These are phyloP conservation scores for Candoia aspera DNA, from an alignment of 2,113 vertebrate genomes.

Conservation along the genomic window DNA sequence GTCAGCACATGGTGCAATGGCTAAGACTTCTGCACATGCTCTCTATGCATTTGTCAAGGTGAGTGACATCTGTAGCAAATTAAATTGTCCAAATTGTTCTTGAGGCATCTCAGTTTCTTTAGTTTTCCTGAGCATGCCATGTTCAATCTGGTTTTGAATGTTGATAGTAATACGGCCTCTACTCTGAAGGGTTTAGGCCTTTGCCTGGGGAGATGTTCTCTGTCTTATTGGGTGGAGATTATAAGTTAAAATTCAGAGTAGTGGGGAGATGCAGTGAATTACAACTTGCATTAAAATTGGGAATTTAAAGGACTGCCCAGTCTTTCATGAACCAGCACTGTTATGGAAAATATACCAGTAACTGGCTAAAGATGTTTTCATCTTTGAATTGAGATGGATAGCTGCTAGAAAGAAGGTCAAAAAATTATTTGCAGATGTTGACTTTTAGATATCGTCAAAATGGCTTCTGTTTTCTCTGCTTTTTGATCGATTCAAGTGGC, in stretches of 20 bases:
- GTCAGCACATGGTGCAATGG: background rate
- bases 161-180: background rate
- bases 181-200: background rate
- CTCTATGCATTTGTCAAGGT: slow-evolving; percentile 19
- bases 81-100: slow-evolving; percentile 12
- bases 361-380: background rate
- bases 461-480: background rate
- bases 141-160: background rate
- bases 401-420: background rate
- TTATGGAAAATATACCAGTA: background rate
- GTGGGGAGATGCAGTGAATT: background rate
- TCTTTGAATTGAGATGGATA: background rate
- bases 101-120: slow-evolving; percentile 29
- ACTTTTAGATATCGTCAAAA: background rate
- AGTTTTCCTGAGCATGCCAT: background rate
- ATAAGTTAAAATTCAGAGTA: background rate
- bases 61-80: slow-evolving; percentile 10
- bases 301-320: background rate
- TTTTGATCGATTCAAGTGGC: background rate
- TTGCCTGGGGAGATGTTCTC: background rate
- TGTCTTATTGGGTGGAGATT: background rate
- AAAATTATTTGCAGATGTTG: background rate
- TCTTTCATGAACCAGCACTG: background rate
- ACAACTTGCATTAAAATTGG: background rate
- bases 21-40: slow-evolving; percentile 10